A percentile compares a stretch with the other conserved stretches of the same genome.
Conservation (phyloP, 2,888 invertebrate species). For the Coronaproctus castanopsis region DNA sequence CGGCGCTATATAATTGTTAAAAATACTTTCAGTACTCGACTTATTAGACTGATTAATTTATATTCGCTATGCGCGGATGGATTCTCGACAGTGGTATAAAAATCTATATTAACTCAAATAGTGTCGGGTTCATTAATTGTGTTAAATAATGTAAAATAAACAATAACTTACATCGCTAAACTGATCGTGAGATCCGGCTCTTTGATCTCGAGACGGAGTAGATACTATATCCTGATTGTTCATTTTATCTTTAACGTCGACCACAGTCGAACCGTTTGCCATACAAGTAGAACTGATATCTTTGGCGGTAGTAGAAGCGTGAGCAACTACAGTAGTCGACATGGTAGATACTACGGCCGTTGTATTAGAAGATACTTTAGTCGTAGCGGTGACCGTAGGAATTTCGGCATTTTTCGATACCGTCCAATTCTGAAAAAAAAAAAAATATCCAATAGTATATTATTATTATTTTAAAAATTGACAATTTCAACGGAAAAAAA, state of each 20-base stretch:
- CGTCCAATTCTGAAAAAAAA: not conserved
- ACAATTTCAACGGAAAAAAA: no score
- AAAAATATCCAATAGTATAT: no score
- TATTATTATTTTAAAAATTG: no score
- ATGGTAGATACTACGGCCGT: not conserved
- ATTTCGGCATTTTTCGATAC: not conserved
- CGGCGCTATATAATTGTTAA: no score
- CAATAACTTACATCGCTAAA: slow-evolving; percentile 63
- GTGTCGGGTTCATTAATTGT: no score
- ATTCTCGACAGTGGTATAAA: no score
- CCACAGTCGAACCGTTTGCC: not conserved
- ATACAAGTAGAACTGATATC: not conserved
- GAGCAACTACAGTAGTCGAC: not conserved
- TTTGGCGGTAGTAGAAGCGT: not conserved
- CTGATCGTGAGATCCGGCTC: slow-evolving; percentile 34
- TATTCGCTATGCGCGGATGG: no score
- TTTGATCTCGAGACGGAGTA: slow-evolving; percentile 9
- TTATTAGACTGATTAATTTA: no score
- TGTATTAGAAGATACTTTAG: not conserved
- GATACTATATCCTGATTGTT: not conserved
- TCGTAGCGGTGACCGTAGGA: not conserved
- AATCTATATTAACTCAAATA: no score
- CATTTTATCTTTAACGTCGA: slow-evolving; percentile 4
- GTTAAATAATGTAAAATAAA: no score
- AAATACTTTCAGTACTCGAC: no score